Evolutionary conservation across 2,113 vertebrate genomes (phyloP).

Genomic region (Himantopus leucocephalus): DNA sequence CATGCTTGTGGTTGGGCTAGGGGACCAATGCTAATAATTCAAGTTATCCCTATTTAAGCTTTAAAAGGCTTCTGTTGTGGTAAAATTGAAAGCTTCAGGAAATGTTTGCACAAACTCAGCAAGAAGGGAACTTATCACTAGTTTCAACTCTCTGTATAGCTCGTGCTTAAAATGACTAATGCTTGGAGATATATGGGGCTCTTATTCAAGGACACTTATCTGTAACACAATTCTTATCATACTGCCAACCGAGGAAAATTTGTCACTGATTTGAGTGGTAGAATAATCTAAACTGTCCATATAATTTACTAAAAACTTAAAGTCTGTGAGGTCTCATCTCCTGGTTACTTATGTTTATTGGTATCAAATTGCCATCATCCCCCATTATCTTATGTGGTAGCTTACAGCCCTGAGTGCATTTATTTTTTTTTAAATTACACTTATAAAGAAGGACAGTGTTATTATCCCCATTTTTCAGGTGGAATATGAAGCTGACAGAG

Average conservation of each 20-base stretch:
- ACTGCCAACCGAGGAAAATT: neutral
- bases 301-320: neutral
- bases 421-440: neutral
- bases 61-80: slow-evolving; percentile 48
- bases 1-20: slow-evolving; percentile 54
- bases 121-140: slow-evolving; percentile 20
- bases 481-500: neutral
- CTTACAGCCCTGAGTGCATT: neutral
- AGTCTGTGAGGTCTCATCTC: neutral
- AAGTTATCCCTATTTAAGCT: slow-evolving; percentile 40
- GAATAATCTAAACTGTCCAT: neutral
- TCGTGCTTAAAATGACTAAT: slow-evolving; percentile 2
- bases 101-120: slow-evolving; percentile 41
- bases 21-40: slow-evolving; percentile 44
- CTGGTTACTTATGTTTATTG: neutral
- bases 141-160: neutral
- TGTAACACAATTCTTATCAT: neutral
- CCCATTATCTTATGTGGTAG: neutral
- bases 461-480: neutral
- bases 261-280: neutral
- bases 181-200: neutral
- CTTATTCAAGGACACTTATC: neutral
- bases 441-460: neutral
- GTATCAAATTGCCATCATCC: neutral
- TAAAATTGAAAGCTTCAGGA: slow-evolving; percentile 48